Conservation (phyloP, 2,113 vertebrate species). For the Phaethon lepturus region DNA sequence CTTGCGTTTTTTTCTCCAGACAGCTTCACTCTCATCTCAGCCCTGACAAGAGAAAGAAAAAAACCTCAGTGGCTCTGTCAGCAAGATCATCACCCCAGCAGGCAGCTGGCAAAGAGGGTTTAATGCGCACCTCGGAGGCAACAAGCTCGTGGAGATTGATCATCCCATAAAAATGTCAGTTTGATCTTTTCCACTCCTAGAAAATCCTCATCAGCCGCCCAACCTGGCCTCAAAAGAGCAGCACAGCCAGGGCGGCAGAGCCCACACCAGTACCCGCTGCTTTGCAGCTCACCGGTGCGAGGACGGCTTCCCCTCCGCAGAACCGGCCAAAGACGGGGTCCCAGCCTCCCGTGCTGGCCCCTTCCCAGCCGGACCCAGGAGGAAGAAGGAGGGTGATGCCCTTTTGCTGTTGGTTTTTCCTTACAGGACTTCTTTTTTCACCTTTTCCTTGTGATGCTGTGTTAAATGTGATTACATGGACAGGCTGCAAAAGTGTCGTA, state of each 20-base stretch:
- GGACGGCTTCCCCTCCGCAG: rapidly evolving
- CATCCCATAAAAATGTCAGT: neutral
- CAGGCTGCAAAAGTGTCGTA: rapidly evolving
- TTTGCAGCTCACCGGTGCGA: rapidly evolving
- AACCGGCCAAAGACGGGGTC: rapidly evolving
- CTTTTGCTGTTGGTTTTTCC: neutral
- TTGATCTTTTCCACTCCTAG: neutral
- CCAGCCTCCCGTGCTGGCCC: neutral
- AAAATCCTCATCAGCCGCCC: neutral
- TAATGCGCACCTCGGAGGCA: neutral
- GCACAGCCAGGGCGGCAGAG: neutral
- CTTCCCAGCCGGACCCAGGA: neutral
- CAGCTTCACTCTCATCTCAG: neutral
- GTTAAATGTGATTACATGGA: rapidly evolving
- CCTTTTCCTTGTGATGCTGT: neutral
- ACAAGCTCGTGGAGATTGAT: slow-evolving; percentile 6
- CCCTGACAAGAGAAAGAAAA: neutral
- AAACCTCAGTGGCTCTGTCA: neutral
- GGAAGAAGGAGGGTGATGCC: neutral
- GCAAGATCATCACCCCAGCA: neutral
- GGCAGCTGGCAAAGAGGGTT: slow-evolving; percentile 50
- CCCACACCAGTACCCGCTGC: neutral
- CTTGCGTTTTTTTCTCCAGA: neutral
- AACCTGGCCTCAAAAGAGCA: neutral
- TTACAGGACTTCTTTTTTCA: neutral